phyloP scores from a whole-genome alignment of 2,888 invertebrate species.

The Oxycera nigricornis region DNA sequence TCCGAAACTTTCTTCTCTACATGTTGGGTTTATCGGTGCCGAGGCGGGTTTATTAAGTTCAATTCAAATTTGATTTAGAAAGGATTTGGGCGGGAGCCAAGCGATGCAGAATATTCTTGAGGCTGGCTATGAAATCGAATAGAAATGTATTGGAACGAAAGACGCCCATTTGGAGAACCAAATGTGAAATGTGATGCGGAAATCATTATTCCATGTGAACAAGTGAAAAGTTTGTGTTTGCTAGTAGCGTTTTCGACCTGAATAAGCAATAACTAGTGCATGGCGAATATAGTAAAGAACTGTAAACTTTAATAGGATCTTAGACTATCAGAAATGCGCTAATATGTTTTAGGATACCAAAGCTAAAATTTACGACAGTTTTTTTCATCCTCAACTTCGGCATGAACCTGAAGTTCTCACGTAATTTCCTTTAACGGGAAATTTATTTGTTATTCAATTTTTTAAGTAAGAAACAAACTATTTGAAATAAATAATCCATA shows the following conservation, averaged over 20 bases:
- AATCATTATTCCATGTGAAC: neutral
- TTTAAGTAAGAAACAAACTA: too few relatives aligned
- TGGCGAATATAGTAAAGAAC: too few relatives aligned
- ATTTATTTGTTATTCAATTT: too few relatives aligned
- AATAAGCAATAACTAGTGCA: neutral
- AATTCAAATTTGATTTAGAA: constrained; percentile 20
- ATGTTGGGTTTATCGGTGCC: constrained; percentile 8
- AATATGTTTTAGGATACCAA: too few relatives aligned
- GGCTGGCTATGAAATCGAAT: neutral
- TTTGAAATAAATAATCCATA: too few relatives aligned
- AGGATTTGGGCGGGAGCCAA: constrained; percentile 12
- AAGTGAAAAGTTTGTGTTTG: constrained; percentile 2
- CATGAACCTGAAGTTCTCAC: too few relatives aligned
- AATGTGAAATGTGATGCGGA: constrained; percentile 10
- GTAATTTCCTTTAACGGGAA: too few relatives aligned
- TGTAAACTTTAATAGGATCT: too few relatives aligned
- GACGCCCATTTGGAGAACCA: neutral
- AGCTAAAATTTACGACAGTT: too few relatives aligned
- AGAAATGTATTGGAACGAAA: neutral
- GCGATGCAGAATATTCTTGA: constrained; percentile 1
- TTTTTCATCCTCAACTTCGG: too few relatives aligned
- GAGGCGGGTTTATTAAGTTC: constrained; percentile 16
- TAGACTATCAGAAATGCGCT: too few relatives aligned
- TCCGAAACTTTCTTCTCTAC: constrained; percentile 13
- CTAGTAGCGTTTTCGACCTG: neutral